Conservation (phyloP, 2,113 vertebrate genomes). For the Cisticola juncidis region DNA sequence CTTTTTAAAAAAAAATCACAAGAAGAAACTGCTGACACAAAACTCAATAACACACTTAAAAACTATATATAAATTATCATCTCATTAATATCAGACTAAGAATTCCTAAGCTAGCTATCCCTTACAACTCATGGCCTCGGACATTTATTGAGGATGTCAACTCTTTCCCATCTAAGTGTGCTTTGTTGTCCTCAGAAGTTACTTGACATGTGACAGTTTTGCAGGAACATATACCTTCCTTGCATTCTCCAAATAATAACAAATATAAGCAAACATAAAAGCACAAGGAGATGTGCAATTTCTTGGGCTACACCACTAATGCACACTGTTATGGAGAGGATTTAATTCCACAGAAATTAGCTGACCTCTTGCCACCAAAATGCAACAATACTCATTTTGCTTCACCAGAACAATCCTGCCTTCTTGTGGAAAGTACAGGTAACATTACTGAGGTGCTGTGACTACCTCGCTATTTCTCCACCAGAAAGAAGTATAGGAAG, state of each 20-base stretch:
- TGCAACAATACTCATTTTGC: neutral
- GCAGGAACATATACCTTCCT: neutral
- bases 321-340: neutral
- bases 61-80: neutral
- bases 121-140: neutral
- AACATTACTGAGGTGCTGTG: neutral
- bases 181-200: neutral
- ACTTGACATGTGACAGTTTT: neutral
- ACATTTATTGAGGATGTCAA: neutral
- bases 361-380: neutral
- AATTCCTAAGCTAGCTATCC: neutral
- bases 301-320: neutral
- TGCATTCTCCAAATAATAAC: neutral
- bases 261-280: neutral
- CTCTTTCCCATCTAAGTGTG: neutral
- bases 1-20: neutral
- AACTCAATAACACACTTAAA: neutral
- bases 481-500: neutral
- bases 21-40: neutral
- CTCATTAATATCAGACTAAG: neutral
- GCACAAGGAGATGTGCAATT: neutral
- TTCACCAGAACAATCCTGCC: neutral
- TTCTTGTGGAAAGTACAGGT: neutral
- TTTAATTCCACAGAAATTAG: neutral
- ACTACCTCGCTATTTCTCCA: neutral